Conservation (phyloP, 1,140 invertebrate species). For the Tetraneura akinire region DNA sequence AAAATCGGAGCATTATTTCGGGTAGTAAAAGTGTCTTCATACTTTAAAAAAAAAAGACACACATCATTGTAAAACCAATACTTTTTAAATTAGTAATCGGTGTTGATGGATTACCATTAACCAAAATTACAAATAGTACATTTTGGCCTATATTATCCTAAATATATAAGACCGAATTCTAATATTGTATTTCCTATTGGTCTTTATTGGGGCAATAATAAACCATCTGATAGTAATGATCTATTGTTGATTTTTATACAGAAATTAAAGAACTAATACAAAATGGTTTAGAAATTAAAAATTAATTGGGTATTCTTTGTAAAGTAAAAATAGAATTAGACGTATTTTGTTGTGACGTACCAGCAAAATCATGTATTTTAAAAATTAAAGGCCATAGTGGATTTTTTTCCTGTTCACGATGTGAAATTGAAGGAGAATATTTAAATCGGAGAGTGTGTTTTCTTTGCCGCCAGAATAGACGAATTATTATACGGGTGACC, state of each 20-base stretch:
- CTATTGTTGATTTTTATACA: neutral
- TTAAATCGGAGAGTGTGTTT: neutral
- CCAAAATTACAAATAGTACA: slow-evolving; percentile 54
- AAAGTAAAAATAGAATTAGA: neutral
- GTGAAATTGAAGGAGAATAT: neutral
- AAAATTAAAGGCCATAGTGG: too few relatives aligned
- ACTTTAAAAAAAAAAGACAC: too few relatives aligned
- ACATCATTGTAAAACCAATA: too few relatives aligned
- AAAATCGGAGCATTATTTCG: too few relatives aligned
- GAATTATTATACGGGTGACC: too few relatives aligned
- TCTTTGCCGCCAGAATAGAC: too few relatives aligned
- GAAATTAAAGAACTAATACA: neutral
- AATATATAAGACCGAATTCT: neutral
- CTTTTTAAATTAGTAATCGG: slow-evolving; percentile 53
- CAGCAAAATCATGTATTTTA: too few relatives aligned
- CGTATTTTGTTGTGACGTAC: neutral
- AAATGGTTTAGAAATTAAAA: neutral
- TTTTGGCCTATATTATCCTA: slow-evolving; percentile 56
- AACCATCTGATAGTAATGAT: neutral
- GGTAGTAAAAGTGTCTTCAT: too few relatives aligned
- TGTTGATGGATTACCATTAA: slow-evolving; percentile 55
- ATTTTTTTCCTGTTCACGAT: too few relatives aligned
- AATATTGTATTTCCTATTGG: neutral
- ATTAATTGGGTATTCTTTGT: neutral
- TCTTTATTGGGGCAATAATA: neutral